Evolutionary conservation across 1,140 invertebrate species (phyloP).

Genomic region (Bombus soroeensis): DNA sequence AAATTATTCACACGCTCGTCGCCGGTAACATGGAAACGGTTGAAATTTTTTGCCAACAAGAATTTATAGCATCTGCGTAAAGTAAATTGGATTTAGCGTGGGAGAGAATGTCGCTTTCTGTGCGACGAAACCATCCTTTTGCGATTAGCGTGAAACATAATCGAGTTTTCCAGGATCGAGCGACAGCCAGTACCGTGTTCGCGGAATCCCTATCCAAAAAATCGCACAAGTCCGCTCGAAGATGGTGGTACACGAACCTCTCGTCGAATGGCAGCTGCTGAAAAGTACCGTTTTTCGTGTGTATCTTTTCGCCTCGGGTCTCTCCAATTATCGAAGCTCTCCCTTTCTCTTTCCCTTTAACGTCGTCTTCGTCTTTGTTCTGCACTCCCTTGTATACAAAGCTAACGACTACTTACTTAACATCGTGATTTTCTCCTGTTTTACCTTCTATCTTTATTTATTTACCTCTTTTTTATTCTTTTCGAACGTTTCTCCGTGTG

Average conservation of each 20-base stretch:
- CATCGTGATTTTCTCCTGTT: constrained; percentile 42
- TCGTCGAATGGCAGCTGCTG: constrained; percentile 69
- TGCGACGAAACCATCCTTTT: no score
- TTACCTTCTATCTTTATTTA: constrained; percentile 8
- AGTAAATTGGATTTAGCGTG: neutral
- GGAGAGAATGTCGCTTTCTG: neutral
- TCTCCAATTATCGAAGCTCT: constrained; percentile 42
- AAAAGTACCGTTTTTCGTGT: constrained; percentile 52
- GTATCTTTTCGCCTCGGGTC: constrained; percentile 25
- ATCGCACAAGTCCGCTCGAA: constrained; percentile 73
- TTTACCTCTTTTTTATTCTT: constrained; percentile 11
- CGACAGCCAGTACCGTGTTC: constrained; percentile 12
- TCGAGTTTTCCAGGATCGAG: neutral
- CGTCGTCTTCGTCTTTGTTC: constrained; percentile 45
- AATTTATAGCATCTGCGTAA: neutral
- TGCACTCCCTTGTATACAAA: constrained; percentile 71
- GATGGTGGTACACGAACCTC: constrained; percentile 53
- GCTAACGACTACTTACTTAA: constrained; percentile 73
- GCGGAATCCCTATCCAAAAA: constrained; percentile 59
- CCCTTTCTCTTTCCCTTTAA: constrained; percentile 38
- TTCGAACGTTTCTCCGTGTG: neutral
- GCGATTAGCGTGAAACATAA: neutral
- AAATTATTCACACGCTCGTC: constrained; percentile 14
- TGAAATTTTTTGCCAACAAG: neutral
- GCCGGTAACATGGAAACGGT: no score